Evolutionary conservation across 2,888 invertebrate species (phyloP).

Genomic region (Xestobium rufovillosum): DNA sequence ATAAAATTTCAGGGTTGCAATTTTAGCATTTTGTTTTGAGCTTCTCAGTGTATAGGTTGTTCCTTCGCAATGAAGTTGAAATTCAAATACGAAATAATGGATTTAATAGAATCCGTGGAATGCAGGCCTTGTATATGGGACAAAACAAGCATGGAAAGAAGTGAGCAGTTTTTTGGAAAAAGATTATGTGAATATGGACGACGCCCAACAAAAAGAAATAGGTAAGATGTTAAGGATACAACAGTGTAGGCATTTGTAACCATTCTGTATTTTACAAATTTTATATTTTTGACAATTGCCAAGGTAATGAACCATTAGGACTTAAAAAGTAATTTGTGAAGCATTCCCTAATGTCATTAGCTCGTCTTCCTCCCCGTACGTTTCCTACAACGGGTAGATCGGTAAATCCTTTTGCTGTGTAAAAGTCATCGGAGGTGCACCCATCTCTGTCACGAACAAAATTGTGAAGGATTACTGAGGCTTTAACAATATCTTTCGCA

Average conservation of each 20-base stretch:
- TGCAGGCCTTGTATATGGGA: neutral
- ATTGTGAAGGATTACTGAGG: constrained; percentile 10
- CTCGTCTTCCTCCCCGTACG: constrained; percentile 2
- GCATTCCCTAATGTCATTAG: neutral
- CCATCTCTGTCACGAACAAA: constrained; percentile 9
- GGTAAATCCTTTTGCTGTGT: neutral
- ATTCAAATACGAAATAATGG: constrained; percentile 1
- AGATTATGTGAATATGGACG: neutral
- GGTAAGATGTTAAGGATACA: neutral
- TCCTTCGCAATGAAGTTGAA: neutral
- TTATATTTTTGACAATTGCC: constrained; percentile 2
- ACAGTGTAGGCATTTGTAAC: neutral
- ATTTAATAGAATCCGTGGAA: neutral
- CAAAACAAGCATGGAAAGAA: neutral
- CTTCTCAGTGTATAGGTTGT: neutral
- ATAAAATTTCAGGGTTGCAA: too few relatives aligned
- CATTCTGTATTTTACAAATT: neutral
- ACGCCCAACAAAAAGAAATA: constrained; percentile 1
- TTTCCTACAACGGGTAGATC: constrained; percentile 1
- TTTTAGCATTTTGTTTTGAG: neutral
- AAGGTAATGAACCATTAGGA: constrained; percentile 3
- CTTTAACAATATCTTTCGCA: constrained; percentile 8
- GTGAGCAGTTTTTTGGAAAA: constrained; percentile 1
- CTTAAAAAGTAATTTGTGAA: constrained; percentile 1
- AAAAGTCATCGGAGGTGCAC: constrained; percentile 40